Conservation (phyloP, 2,888 invertebrate species). For the Cheilosia impressa region DNA sequence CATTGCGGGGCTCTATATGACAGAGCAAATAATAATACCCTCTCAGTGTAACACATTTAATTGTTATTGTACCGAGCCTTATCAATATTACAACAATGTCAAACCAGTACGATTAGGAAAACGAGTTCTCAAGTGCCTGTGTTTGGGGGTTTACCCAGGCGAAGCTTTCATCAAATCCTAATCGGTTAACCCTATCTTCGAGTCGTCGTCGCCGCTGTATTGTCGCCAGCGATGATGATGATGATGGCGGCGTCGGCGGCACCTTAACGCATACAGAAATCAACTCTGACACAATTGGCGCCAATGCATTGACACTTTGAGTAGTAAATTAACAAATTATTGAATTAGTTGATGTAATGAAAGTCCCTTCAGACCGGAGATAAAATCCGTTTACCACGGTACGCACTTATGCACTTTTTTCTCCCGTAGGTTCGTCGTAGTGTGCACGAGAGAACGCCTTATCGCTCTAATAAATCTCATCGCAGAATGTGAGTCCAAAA, state of each 20-base stretch:
- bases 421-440: conserved; percentile 23
- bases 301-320: conserved; percentile 68
- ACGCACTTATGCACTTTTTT: conserved; percentile 47
- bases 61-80: conserved; percentile 45
- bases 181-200: conserved; percentile 51
- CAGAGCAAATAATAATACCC: conserved; percentile 25
- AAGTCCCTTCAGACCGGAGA: conserved; percentile 7
- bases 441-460: conserved; percentile 18
- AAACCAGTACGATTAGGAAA: conserved; percentile 59
- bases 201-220: conserved; percentile 5
- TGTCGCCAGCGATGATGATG: not conserved
- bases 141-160: conserved; percentile 36
- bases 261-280: conserved; percentile 23
- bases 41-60: conserved; percentile 38
- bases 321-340: conserved; percentile 65
- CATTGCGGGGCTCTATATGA: conserved; percentile 46
- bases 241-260: conserved; percentile 27
- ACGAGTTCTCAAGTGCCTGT: conserved; percentile 59
- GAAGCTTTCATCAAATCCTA: conserved; percentile 47
- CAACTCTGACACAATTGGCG: conserved; percentile 70
- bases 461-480: conserved; percentile 53
- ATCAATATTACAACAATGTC: conserved; percentile 60
- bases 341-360: conserved; percentile 70
- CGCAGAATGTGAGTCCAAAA: conserved; percentile 9
- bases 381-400: conserved; percentile 26